Percentiles rank a stretch among this genome's conserved stretches.
These are phyloP conservation scores for Drosophila tripunctata DNA, from an alignment of 2,888 invertebrate genomes.

Conservation along the genomic window DNA sequence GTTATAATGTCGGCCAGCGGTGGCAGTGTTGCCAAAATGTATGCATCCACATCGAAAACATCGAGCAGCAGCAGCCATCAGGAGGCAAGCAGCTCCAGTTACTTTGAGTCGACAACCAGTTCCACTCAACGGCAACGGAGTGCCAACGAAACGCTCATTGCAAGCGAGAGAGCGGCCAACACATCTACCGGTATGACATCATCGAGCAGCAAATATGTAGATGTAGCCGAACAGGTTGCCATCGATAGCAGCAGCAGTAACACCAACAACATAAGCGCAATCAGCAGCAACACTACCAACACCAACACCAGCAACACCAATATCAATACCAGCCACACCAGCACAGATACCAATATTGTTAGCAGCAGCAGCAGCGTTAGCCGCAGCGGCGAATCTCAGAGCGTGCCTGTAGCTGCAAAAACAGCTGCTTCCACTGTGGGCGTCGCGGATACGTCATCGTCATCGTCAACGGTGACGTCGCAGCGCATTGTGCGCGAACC, in stretches of 20 bases:
- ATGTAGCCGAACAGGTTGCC: slow-evolving; percentile 70
- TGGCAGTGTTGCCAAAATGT: slow-evolving; percentile 68
- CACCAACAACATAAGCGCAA: slow-evolving; percentile 38
- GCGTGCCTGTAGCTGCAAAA: slow-evolving; percentile 43
- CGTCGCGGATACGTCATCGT: slow-evolving; percentile 49
- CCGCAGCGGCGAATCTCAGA: slow-evolving; percentile 69
- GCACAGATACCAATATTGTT: slow-evolving; percentile 26
- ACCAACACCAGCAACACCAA: slow-evolving; percentile 33
- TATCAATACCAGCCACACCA: slow-evolving; percentile 33
- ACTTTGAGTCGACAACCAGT: slow-evolving; percentile 69
- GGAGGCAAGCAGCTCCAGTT: slow-evolving; percentile 60
- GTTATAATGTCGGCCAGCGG: slow-evolving; percentile 51
- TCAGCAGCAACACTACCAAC: slow-evolving; percentile 32
- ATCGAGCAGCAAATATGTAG: slow-evolving; percentile 60
- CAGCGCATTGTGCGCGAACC: slow-evolving; percentile 49
- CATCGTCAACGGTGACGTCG: slow-evolving; percentile 65
- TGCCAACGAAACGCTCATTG: slow-evolving; percentile 67
- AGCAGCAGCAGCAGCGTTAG: slow-evolving; percentile 48
- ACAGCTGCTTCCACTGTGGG: slow-evolving; percentile 35
- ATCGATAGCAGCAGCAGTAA: slow-evolving; percentile 53
- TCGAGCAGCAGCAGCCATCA: slow-evolving; percentile 52
- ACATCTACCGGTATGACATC: slow-evolving; percentile 80
- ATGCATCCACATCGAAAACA: slow-evolving; percentile 59
- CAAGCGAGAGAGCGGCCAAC: slow-evolving; percentile 70
- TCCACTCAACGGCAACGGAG: slow-evolving; percentile 53